Conservation (phyloP, 2,797 vertebrate genomes). For the Anas capensis region DNA sequence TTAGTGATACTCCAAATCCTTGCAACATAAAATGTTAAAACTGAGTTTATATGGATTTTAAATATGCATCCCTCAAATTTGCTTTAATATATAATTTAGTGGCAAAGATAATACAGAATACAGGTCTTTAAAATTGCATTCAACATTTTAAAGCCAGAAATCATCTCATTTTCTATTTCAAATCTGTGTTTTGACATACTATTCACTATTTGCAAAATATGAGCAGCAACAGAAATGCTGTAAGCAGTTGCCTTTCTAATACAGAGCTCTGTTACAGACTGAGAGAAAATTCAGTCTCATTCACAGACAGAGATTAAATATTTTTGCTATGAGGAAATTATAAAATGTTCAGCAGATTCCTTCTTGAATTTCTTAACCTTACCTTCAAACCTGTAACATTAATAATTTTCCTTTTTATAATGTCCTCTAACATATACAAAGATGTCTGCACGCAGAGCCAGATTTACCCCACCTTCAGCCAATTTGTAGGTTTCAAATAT, state of each 20-base stretch:
- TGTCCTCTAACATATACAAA: rapidly evolving
- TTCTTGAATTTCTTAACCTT: neutral
- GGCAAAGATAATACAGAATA: neutral
- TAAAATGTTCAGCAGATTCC: neutral
- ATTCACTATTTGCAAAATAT: neutral
- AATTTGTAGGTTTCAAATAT: neutral
- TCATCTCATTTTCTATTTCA: neutral
- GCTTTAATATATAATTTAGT: neutral
- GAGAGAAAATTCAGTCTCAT: neutral
- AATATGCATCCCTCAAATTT: neutral
- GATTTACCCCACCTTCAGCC: neutral
- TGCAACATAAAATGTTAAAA: neutral
- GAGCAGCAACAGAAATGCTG: neutral
- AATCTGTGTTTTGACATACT: neutral
- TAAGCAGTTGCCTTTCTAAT: neutral
- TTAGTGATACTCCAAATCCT: neutral
- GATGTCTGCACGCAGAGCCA: neutral
- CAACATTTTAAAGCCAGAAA: neutral
- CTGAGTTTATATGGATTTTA: neutral
- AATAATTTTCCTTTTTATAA: neutral
- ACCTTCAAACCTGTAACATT: neutral
- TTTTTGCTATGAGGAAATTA: neutral
- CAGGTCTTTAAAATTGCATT: neutral
- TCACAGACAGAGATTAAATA: neutral
- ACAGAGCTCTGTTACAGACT: neutral